Conservation (phyloP, 2,888 invertebrate species). For the Norana najaformis region DNA sequence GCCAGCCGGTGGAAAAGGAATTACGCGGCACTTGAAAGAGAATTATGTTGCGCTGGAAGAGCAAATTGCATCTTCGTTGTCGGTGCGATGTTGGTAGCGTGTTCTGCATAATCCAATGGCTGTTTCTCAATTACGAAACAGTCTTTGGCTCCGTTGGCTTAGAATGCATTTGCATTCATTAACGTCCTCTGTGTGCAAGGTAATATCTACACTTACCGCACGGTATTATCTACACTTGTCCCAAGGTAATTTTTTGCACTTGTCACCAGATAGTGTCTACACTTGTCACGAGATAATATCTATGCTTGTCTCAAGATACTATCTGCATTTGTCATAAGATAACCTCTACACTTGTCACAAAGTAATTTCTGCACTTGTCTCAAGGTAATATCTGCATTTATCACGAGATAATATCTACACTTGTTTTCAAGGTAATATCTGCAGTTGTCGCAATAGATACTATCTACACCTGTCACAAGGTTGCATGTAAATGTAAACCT, state of each 20-base stretch:
- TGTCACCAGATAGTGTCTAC: neutral
- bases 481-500: neutral
- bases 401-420: neutral
- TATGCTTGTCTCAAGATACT: neutral
- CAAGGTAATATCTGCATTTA: neutral
- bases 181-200: neutral
- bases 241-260: neutral
- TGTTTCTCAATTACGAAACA: slow-evolving; percentile 7
- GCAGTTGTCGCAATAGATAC: too few relatives aligned
- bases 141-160: neutral
- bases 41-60: neutral
- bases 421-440: neutral
- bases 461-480: too few relatives aligned
- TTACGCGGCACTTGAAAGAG: slow-evolving; percentile 6
- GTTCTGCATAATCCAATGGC: slow-evolving; percentile 13
- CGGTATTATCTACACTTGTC: too few relatives aligned
- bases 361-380: too few relatives aligned
- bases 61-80: neutral
- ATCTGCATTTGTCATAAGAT: too few relatives aligned
- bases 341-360: too few relatives aligned
- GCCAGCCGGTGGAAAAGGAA: neutral
- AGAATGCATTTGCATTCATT: neutral
- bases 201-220: too few relatives aligned
- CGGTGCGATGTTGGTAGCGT: neutral
- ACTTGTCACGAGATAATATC: neutral